phyloP scores from a whole-genome alignment of 2,888 invertebrate genomes.

The Phragmatobia fuliginosa region DNA sequence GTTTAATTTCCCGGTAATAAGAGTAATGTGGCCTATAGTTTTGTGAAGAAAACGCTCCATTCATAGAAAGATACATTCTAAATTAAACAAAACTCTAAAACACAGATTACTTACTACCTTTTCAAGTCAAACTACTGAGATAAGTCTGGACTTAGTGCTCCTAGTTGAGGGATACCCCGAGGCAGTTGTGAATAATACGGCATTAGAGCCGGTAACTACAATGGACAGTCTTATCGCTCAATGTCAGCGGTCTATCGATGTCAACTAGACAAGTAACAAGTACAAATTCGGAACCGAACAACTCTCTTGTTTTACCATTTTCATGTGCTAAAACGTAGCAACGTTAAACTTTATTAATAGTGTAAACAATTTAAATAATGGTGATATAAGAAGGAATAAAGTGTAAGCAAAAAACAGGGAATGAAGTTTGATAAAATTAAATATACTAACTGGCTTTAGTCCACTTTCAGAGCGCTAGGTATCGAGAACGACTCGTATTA shows the following conservation, averaged over 20 bases:
- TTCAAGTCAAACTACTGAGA: not conserved
- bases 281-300: not conserved
- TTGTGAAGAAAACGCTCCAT: too few relatives aligned
- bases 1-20: too few relatives aligned
- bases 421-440: conserved; percentile 34
- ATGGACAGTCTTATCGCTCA: not conserved
- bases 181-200: not conserved
- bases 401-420: conserved; percentile 1
- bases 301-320: not conserved
- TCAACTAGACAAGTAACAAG: not conserved
- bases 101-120: not conserved
- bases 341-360: not conserved
- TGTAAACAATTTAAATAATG: not conserved
- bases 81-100: not conserved
- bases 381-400: not conserved
- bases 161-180: not conserved
- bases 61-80: too few relatives aligned
- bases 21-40: too few relatives aligned
- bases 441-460: conserved; percentile 38
- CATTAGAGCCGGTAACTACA: not conserved
- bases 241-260: not conserved
- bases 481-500: conserved; percentile 22
- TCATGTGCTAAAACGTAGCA: not conserved
- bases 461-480: conserved; percentile 31
- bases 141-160: not conserved